These are phyloP conservation scores for Paratrypauchen microcephalus DNA, from an alignment of 2,797 vertebrate species.

Conservation along the genomic window DNA sequence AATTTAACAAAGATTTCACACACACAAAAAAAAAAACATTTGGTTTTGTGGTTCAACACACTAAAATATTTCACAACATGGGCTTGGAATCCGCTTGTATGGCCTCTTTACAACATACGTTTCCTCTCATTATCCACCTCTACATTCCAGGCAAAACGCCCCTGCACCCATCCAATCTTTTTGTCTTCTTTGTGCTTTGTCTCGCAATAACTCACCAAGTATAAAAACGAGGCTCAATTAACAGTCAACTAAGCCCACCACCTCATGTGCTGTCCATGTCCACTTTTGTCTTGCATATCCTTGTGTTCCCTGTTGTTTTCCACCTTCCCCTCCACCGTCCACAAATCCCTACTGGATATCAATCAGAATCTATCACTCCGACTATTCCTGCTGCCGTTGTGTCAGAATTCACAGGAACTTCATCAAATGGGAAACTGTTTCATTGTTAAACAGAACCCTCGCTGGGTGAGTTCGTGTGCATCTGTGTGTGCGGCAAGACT, in stretches of 20 bases:
- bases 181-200: background rate
- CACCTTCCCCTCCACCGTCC: slow-evolving; percentile 1
- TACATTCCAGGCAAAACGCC: background rate
- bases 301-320: background rate
- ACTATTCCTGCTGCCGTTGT: slow-evolving; percentile 73
- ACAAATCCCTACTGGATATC: slow-evolving; percentile 74
- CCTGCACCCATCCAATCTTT: background rate
- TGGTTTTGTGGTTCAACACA: too few relatives aligned
- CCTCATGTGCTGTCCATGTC: background rate
- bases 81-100: background rate
- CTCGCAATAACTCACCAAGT: background rate
- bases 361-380: slow-evolving; percentile 80
- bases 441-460: slow-evolving; percentile 69
- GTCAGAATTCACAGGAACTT: slow-evolving; percentile 80
- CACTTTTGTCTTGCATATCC: slow-evolving; percentile 3
- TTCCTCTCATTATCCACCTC: slow-evolving; percentile 32
- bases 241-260: background rate
- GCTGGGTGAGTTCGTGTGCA: slow-evolving; percentile 55
- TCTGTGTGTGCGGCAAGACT: slow-evolving; percentile 52
- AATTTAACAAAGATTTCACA: too few relatives aligned
- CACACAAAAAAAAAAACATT: too few relatives aligned
- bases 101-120: background rate
- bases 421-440: slow-evolving; percentile 72
- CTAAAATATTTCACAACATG: background rate
- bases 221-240: background rate